Evolutionary conservation across 1,140 invertebrate genomes (phyloP).

Genomic region (Cherax destructor): DNA sequence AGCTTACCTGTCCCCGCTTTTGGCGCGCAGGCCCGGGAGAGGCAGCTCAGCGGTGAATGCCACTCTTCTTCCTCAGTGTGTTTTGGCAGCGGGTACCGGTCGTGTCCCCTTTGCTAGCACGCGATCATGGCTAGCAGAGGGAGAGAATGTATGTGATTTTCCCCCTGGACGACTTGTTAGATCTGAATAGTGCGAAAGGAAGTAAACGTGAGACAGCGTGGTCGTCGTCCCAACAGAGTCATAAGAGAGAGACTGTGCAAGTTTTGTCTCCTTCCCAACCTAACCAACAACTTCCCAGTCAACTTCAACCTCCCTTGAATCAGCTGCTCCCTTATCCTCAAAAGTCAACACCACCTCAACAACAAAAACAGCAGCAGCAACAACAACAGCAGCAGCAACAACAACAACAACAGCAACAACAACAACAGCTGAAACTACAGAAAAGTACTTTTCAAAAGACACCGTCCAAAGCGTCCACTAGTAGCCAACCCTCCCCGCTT

Average conservation of each 20-base stretch:
- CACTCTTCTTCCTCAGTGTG: slow-evolving; percentile 59
- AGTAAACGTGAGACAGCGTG: slow-evolving; percentile 60
- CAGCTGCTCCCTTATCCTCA: slow-evolving; percentile 53
- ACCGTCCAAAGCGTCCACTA: slow-evolving; percentile 65
- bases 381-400: slow-evolving; percentile 46
- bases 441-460: slow-evolving; percentile 59
- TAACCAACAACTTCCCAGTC: slow-evolving; percentile 65
- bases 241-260: slow-evolving; percentile 63
- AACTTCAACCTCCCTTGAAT: slow-evolving; percentile 59
- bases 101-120: slow-evolving; percentile 67
- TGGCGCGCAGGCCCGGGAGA: slow-evolving; percentile 55
- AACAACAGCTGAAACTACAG: slow-evolving; percentile 46
- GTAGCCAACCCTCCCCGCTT: slow-evolving; percentile 44
- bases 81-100: slow-evolving; percentile 67
- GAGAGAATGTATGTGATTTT: slow-evolving; percentile 78
- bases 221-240: slow-evolving; percentile 64
- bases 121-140: slow-evolving; percentile 72
- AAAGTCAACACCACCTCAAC: slow-evolving; percentile 54
- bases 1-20: slow-evolving; percentile 65
- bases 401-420: slow-evolving; percentile 51
- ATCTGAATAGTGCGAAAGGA: slow-evolving; percentile 75
- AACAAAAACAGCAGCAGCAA: slow-evolving; percentile 45
- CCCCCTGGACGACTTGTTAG: slow-evolving; percentile 77
- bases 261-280: slow-evolving; percentile 61
- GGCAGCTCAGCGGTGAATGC: slow-evolving; percentile 57